Base-by-base conservation (phyloP, 2,113 vertebrate genomes). In the Tyto alba region DNA sequence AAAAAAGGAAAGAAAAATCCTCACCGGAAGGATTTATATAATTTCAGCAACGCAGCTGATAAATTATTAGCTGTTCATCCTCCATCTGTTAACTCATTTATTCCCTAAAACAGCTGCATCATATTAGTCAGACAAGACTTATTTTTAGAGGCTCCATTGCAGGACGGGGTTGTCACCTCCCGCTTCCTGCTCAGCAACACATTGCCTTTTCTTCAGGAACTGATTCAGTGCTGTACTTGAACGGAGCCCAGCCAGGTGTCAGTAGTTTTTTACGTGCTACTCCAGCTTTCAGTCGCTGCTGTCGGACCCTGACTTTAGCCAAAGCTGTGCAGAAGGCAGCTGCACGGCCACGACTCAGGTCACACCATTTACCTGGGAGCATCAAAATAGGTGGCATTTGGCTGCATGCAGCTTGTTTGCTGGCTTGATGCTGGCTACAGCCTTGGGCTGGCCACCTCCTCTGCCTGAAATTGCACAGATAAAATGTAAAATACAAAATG, bases 301-400 rank as follows among this genome's bases (percentile, higher is more conserved):
- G 57, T 30, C 2, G 1, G 11, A 41, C 16, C 69, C 36, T 3
- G 1, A 10, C 1, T 1, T n/a, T 57, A 52, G 38, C 45, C 18
- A n/a, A n/a, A 36, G 52, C 32, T 4, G 1, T 9, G 50, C 48
- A 56, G 50, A 63, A 88, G 36, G n/a, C 73, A 56, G 40, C 55
- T 47, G 47, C 2, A 6, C 47, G n/a, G 23, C 34, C 40, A 30
- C n/a, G 55, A 47, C 8, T 56, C 16, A 18, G 56, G 50, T 50
- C 48, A 71, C 32, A n/a, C 32, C 22, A 0, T 17, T 40, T 48
- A 62, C 56, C 40, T 36, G 11, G 21, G 26, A 60, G 30, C 36
- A 48, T 38, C 62, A 48, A 32, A 62, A 22, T 12, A 40, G 8
- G 16, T 8, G 55, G 26, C 30, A 11, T 26, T 6, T 27, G 26